A percentile compares a stretch with the other conserved stretches of the same genome.
Evolutionary conservation across 2,888 invertebrate genomes (phyloP).

Genomic region (Capitulum mitella): DNA sequence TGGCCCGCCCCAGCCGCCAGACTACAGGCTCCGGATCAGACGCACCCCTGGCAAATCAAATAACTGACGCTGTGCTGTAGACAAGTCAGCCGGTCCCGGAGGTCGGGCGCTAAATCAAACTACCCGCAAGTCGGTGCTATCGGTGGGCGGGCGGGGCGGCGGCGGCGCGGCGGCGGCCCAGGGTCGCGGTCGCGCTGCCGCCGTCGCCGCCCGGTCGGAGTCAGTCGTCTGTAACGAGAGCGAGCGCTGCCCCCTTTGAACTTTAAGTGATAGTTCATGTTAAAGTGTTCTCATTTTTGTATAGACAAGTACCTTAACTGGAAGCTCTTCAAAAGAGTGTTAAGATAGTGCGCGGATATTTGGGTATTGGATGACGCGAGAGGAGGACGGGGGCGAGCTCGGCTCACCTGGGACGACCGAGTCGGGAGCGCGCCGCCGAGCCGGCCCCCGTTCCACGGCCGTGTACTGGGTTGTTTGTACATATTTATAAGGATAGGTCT

Average conservation of each 20-base stretch:
- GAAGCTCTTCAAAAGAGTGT: constrained; percentile 18
- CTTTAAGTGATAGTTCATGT: constrained; percentile 21
- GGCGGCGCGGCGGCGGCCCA: not conserved
- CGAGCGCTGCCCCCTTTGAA: not conserved
- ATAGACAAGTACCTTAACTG: constrained; percentile 18
- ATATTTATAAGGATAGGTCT: constrained; percentile 22
- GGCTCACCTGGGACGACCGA: not conserved
- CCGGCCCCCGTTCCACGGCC: not conserved
- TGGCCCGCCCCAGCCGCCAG: too few relatives aligned
- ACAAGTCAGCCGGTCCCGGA: not conserved
- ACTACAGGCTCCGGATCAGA: too few relatives aligned
- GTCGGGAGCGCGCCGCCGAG: not conserved
- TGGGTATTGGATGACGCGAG: constrained; percentile 12
- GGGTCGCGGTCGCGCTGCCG: not conserved
- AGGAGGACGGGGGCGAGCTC: not conserved
- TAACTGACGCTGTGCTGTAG: constrained; percentile 15
- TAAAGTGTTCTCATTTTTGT: constrained; percentile 23
- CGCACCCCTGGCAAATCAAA: not conserved
- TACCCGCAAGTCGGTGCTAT: too few relatives aligned
- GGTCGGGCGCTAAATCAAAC: not conserved
- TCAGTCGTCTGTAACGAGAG: not conserved
- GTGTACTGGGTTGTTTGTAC: not conserved
- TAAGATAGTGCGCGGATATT: constrained; percentile 14
- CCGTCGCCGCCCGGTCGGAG: not conserved
- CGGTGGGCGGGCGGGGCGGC: not conserved